Evolutionary conservation across 2,888 invertebrate species (phyloP).

Genomic region (Cylloceria caligata): DNA sequence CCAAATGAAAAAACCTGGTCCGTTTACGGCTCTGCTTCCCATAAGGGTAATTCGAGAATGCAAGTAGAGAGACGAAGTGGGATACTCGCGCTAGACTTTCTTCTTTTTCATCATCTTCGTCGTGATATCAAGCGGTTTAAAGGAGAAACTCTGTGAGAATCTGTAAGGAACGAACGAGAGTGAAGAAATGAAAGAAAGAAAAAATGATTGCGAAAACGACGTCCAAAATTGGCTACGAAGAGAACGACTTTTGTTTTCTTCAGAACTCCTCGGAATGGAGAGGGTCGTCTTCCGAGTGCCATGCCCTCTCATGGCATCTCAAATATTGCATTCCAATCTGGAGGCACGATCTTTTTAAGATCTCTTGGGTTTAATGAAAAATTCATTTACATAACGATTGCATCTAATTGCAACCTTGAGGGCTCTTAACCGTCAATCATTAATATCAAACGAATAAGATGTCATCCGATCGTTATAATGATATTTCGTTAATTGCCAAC

Average conservation of each 20-base stretch:
- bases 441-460: constrained; percentile 6
- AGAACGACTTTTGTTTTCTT: constrained; percentile 60
- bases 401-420: constrained; percentile 1
- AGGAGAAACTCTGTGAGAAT: constrained; percentile 31
- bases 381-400: constrained; percentile 59
- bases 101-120: constrained; percentile 59
- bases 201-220: constrained; percentile 54
- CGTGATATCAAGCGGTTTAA: constrained; percentile 57
- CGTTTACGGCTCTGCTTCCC: constrained; percentile 75
- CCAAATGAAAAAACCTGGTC: constrained; percentile 66
- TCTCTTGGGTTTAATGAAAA: constrained; percentile 13
- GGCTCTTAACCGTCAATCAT: constrained; percentile 5
- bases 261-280: constrained; percentile 16
- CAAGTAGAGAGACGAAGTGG: constrained; percentile 58
- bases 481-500: not conserved
- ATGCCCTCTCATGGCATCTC: constrained; percentile 56
- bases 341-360: constrained; percentile 16
- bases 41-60: constrained; percentile 75
- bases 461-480: not conserved
- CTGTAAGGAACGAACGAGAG: constrained; percentile 16
- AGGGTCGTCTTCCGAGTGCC: constrained; percentile 38
- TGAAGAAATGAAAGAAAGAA: constrained; percentile 38
- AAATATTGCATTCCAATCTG: constrained; percentile 50
- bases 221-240: constrained; percentile 56
- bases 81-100: constrained; percentile 42